Evolutionary conservation across 2,113 vertebrate genomes (phyloP).

Genomic region (Hemicordylus capensis): DNA sequence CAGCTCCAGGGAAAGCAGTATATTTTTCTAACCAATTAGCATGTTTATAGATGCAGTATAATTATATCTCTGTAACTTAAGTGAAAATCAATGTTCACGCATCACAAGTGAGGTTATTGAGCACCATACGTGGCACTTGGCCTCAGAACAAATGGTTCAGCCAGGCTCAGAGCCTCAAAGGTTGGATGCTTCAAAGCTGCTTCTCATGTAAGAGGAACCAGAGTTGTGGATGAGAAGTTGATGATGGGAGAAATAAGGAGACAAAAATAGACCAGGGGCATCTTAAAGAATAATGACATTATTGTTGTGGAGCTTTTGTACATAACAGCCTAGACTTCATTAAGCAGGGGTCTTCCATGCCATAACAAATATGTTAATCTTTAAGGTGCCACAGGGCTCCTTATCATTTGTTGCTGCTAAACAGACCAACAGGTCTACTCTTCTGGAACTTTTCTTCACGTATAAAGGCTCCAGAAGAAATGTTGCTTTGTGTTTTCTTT

Average conservation of each 20-base stretch:
- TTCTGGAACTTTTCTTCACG: background rate
- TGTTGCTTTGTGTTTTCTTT: background rate
- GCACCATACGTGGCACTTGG: background rate
- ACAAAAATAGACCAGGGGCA: background rate
- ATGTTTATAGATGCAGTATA: conserved; percentile 24
- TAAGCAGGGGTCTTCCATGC: background rate
- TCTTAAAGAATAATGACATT: background rate
- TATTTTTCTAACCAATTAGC: background rate
- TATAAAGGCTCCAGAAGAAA: background rate
- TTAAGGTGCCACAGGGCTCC: background rate
- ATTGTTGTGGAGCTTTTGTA: background rate
- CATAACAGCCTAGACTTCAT: background rate
- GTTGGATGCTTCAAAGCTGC: background rate
- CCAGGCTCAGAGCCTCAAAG: background rate
- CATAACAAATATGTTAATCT: no score
- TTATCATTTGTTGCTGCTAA: no score
- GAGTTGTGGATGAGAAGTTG: background rate
- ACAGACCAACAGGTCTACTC: background rate
- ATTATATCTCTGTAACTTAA: background rate
- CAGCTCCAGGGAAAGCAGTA: background rate
- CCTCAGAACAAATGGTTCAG: background rate
- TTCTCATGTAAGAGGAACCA: background rate
- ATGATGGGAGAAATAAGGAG: background rate
- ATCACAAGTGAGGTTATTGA: conserved; percentile 7
- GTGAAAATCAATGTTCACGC: background rate